Percentiles rank a stretch among this genome's conserved stretches.
Conservation (phyloP, 2,888 invertebrate species). For the Alentia gelatinosa region DNA sequence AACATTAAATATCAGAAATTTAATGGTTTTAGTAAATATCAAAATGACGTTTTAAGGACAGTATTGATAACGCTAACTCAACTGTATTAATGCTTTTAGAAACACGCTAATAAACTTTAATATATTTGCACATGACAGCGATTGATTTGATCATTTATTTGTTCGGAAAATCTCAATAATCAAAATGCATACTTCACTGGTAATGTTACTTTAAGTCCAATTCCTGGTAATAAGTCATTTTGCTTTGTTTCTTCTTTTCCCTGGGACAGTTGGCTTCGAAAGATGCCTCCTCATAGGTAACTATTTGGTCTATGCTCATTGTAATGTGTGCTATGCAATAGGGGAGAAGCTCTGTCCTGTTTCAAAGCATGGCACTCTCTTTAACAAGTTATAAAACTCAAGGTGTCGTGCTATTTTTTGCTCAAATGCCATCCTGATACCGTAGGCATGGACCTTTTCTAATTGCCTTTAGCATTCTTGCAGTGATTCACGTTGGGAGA, state of each 20-base stretch:
- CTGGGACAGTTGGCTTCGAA: slow-evolving; percentile 50
- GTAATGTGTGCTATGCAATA: background rate
- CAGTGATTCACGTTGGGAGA: background rate
- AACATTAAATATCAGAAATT: too few relatives aligned
- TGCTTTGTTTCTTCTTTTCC: slow-evolving; percentile 37
- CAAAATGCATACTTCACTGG: background rate
- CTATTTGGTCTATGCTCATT: slow-evolving; percentile 29
- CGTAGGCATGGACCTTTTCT: slow-evolving; percentile 15
- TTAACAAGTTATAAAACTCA: background rate
- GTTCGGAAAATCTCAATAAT: too few relatives aligned
- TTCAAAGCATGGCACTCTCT: background rate
- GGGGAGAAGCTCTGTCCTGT: background rate
- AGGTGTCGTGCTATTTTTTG: slow-evolving; percentile 1
- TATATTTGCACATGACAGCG: too few relatives aligned
- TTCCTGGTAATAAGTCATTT: background rate
- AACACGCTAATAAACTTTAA: too few relatives aligned
- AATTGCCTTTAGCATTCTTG: background rate
- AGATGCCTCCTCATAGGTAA: slow-evolving; percentile 53
- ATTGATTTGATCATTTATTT: too few relatives aligned
- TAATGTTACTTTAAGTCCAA: background rate
- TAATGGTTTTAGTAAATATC: too few relatives aligned
- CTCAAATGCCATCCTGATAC: background rate
- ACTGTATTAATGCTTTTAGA: too few relatives aligned
- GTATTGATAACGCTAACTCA: too few relatives aligned
- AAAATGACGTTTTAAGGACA: too few relatives aligned